Conservation (phyloP, 2,113 vertebrate genomes). For the Epinephelus lanceolatus region DNA sequence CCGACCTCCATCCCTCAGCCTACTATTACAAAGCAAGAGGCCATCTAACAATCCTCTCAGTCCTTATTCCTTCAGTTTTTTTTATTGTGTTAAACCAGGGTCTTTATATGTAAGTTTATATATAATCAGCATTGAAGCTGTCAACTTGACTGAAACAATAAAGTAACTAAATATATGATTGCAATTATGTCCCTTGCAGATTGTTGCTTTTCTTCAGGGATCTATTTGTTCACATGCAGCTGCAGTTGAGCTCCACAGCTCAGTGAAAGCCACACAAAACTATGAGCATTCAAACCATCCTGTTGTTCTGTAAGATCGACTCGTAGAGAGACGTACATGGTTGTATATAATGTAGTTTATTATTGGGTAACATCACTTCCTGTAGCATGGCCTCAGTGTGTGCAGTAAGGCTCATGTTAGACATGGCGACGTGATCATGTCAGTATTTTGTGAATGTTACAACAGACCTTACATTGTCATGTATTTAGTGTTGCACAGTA, state of each 20-base stretch:
- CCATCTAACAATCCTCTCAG: conserved; percentile 86
- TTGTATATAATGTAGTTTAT: conserved; percentile 47
- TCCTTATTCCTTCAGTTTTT: conserved; percentile 36
- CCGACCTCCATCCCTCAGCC: conserved; percentile 92
- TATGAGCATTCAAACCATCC: conserved; percentile 13
- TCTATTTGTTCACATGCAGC: conserved; percentile 51
- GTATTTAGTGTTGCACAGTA: conserved; percentile 65
- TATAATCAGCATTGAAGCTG: conserved; percentile 62
- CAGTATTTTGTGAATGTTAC: conserved; percentile 80
- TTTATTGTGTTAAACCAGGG: conserved; percentile 50
- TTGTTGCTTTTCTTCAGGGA: conserved; percentile 53
- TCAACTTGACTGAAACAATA: conserved; percentile 57
- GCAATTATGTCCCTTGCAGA: conserved; percentile 30
- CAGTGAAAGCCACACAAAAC: conserved; percentile 23
- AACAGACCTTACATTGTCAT: conserved; percentile 62
- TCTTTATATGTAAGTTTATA: conserved; percentile 51
- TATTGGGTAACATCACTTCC: conserved; percentile 53
- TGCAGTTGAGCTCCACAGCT: conserved; percentile 40
- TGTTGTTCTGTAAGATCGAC: conserved; percentile 36
- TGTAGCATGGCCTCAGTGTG: conserved; percentile 49
- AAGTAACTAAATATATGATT: conserved; percentile 51
- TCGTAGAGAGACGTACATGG: conserved; percentile 25
- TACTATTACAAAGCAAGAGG: conserved; percentile 96
- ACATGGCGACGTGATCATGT: conserved; percentile 59
- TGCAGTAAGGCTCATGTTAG: conserved; percentile 53